Base-by-base conservation (phyloP, 2,888 invertebrate species). In the Heteromurus nitidus region DNA sequence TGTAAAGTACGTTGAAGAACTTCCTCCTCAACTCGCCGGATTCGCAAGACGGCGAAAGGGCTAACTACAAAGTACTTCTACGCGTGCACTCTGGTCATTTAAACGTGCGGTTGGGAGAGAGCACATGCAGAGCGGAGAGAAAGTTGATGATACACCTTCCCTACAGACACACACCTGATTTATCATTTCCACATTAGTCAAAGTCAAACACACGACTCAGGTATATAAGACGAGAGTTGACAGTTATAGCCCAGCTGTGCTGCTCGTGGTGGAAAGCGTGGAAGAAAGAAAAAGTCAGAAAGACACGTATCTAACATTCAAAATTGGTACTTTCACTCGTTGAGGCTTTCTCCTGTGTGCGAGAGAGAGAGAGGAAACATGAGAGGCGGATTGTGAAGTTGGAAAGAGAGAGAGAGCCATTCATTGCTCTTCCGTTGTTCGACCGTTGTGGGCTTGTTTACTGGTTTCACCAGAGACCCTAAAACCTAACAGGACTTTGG, bases 101-200 rank as follows among this genome's bases (percentile, higher is more conserved):
- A 13, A 9, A 36, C 13, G 36, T 13, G 36, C 9, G 36, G 36
- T 50, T 18, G 3, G 50, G 18, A 50, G 11, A 18, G 58, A 58
- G 58, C 28, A 58, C 58, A 50, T 50, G 50, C 22, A 53, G n/a
- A 53, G 50, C 16, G 13, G 28, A 30, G 28, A 31, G 22, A 18
- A 31, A 69, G 69, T 28, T 55, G 31, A 55, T 58, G 58, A 58
- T 24, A 58, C 58, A 58, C 58, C 18, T 36, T 36, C n/a, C 28
- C 31, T 36, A 7, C 24, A 18, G 5, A 30, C 20, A 36, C 36
- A 36, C 79, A 70, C 70, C 70, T 79, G 70, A 79, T 79, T 70
- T 79, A 79, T 79, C 31, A 79, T 70, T 70, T 70, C 60, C 68
- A 53, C 70, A 70, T 64, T 79, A 79, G 70, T 79, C 79, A 79